Evolutionary conservation across 2,888 invertebrate species (phyloP), one percentile per base, ranked within the genome.

Genomic region (Meteorus cinctellus): DNA sequence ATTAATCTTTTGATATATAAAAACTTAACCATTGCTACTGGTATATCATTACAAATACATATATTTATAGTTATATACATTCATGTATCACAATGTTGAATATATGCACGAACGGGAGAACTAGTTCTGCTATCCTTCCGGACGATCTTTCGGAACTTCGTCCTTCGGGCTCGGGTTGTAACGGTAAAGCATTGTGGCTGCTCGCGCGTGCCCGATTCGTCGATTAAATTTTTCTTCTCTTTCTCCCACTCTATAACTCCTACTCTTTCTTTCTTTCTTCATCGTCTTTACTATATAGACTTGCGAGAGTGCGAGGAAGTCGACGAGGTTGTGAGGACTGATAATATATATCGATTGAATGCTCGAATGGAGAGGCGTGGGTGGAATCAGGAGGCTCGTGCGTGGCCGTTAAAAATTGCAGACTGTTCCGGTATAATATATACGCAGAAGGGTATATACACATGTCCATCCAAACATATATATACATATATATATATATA

Each of bases 121-220:
- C 84, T 84, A 84, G 84, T 84, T 84, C 81, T 80, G 75, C 81
- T 84, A 84, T 84, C 83, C 84, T 76, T 59, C 76, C 74, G 55
- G 81, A 80, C 79, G 78, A 85, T 85, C 84, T 82, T 80, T 78
- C 78, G 78, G 80, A 74, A 55, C 70, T 68, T 41, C 72, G 77
- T 75, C 74, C 72, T 68, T 69, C 63, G 76, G 19, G 69, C 72
- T 19, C 10, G 41, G 45, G 36, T 62, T 77, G 6, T 41, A 77
- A 77, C 77, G 77, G 77, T 77, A 73, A 75, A 65, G 72, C 73
- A 77, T 77, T 77, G 75, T 77, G 73, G 69, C n/a, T 70, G 70
- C 69, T 72, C 75, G 72, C 70, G 72, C 70, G 70, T 70, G 72
- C 75, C 70, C 72, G 75, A 71, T 75, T 69, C 71, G 41, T 45